Percentiles rank a stretch among this genome's conserved stretches.
Evolutionary conservation across 2,797 vertebrate genomes (phyloP).

Genomic region (Phylloscopus collybita): DNA sequence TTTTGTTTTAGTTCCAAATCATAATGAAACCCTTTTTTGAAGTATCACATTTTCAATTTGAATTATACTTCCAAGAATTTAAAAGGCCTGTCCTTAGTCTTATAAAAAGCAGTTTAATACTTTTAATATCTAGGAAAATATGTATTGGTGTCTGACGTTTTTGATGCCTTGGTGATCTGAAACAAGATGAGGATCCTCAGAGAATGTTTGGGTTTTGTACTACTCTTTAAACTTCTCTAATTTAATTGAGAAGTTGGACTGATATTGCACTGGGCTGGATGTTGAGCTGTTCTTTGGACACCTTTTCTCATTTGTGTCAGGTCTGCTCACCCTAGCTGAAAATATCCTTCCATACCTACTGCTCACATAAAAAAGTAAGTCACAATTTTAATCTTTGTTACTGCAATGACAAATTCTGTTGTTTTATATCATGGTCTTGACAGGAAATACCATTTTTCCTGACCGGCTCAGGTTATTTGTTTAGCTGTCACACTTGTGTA

Average conservation of each 20-base stretch:
- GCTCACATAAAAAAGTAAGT: not conserved
- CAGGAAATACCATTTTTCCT: not conserved
- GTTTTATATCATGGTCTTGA: not conserved
- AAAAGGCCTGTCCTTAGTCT: not conserved
- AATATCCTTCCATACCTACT: not conserved
- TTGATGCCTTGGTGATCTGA: not conserved
- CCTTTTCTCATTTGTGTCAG: not conserved
- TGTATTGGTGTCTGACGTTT: not conserved
- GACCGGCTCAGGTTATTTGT: not conserved
- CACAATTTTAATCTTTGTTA: not conserved
- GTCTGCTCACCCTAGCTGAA: not conserved
- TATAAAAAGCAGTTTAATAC: not conserved
- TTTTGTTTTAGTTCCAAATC: not conserved
- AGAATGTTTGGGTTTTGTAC: not conserved
- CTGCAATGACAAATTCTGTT: not conserved
- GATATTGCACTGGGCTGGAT: not conserved
- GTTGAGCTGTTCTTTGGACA: not conserved
- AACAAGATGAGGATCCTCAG: not conserved
- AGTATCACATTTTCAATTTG: not conserved
- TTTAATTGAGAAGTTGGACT: not conserved
- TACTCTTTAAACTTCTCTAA: not conserved
- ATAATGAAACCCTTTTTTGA: not conserved
- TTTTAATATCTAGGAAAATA: not conserved
- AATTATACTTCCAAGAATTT: not conserved
- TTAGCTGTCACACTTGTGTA: not conserved